Evolutionary conservation across 1,140 invertebrate genomes (phyloP).

Genomic region (Lordiphosa mommai): DNA sequence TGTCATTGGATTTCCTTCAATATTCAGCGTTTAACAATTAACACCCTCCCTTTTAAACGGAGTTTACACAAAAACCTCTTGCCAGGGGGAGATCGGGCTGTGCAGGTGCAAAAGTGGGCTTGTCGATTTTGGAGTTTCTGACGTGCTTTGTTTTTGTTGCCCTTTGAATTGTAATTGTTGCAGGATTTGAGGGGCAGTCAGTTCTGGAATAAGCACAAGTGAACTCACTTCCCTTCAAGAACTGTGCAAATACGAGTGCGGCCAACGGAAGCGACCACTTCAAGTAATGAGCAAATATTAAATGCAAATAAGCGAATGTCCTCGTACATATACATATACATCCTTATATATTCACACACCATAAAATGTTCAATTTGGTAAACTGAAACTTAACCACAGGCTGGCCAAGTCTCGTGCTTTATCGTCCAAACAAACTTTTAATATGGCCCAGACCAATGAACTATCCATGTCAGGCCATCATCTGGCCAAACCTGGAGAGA

Average conservation of each 20-base stretch:
- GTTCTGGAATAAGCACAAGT: background rate
- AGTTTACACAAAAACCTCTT: too few relatives aligned
- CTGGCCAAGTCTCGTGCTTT: conserved; percentile 14
- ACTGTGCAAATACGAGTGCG: conserved; percentile 38
- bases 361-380: background rate
- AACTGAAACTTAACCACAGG: too few relatives aligned
- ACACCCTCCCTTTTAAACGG: too few relatives aligned
- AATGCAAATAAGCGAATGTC: conserved; percentile 1
- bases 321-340: background rate
- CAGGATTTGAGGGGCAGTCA: conserved; percentile 13
- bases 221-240: conserved; percentile 22
- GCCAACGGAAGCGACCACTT: conserved; percentile 37
- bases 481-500: conserved; percentile 2
- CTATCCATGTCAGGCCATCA: conserved; percentile 23
- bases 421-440: conserved; percentile 29
- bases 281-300: conserved; percentile 55
- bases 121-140: background rate
- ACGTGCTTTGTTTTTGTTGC: background rate
- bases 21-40: too few relatives aligned
- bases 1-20: too few relatives aligned
- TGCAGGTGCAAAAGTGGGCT: background rate
- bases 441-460: conserved; percentile 19
- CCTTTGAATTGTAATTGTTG: conserved; percentile 15
- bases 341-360: background rate
- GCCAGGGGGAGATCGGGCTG: too few relatives aligned